Conservation (phyloP, 2,888 invertebrate species). For the Euproctis similis region DNA sequence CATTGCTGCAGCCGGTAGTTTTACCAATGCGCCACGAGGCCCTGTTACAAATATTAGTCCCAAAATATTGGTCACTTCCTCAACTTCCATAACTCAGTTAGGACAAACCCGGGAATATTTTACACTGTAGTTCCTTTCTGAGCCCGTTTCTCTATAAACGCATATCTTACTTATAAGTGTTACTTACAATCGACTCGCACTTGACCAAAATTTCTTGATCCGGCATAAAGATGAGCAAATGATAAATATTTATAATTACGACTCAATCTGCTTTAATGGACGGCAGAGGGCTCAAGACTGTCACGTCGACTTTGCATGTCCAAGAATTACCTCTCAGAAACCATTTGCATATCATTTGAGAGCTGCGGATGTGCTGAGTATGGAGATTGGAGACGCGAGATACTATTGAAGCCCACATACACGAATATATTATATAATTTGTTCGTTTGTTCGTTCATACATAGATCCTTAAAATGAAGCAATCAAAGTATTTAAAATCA, state of each 20-base stretch:
- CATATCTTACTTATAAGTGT: too few relatives aligned
- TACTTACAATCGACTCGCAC: too few relatives aligned
- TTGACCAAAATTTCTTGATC: too few relatives aligned
- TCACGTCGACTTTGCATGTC: constrained; percentile 2
- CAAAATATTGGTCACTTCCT: too few relatives aligned
- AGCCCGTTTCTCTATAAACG: too few relatives aligned
- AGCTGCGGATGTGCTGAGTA: constrained; percentile 10
- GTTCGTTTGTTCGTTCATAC: constrained; percentile 1
- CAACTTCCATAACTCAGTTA: too few relatives aligned
- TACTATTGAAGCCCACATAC: background rate
- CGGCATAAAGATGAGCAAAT: constrained; percentile 1
- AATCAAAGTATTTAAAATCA: background rate
- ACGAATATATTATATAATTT: background rate
- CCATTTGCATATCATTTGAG: constrained; percentile 17
- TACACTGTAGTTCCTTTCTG: too few relatives aligned
- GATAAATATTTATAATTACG: constrained; percentile 15
- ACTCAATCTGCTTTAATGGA: constrained; percentile 11
- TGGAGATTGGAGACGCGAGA: constrained; percentile 10
- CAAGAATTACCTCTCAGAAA: constrained; percentile 8
- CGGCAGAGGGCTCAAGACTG: background rate
- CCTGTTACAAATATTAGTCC: too few relatives aligned
- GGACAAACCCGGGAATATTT: too few relatives aligned
- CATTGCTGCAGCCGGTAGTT: too few relatives aligned
- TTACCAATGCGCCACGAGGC: too few relatives aligned
- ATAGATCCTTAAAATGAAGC: background rate